Base-by-base conservation (phyloP, 2,888 invertebrate species). In the Corythucha ciliata region DNA sequence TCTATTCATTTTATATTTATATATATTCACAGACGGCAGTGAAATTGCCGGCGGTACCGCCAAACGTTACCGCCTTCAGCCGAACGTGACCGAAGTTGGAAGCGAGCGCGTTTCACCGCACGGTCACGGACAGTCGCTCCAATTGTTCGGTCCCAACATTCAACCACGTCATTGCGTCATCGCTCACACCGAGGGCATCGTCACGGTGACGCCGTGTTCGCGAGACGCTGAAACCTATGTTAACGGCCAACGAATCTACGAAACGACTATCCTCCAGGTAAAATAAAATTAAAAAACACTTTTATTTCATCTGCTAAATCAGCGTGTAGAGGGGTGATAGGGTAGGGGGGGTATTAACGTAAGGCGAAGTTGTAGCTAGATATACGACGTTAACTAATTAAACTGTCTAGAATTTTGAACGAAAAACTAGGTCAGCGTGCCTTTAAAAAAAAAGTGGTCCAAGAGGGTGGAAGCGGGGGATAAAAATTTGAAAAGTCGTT, bases 101-200 rank as follows among this genome's bases (percentile, higher is more conserved):
- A 66, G 90, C 76, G 74, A 96, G 77, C 72, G 88, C 79, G 64
- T 82, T 63, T 67, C 52, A 22, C 59, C 60, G 3, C 61, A 60
- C 21, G 67, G 68, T 12, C 70, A 69, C 60, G 67, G 69, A 18
- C 71, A 71, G 57, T 69, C 69, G 5, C 72, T 88, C 47, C 87
- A 85, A 66, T 74, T 88, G 54, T 85, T 84, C 66, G 93, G 92
- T 12, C 87, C 91, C 20, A 89, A 90, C 62, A 88, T 96, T 60
- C 89, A 89, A 72, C 82, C 94, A 10, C 78, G 92, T 48, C 97
- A 97, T 70, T 96, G 96, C 71, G 88, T 94, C 63, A 84, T 97
- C 61, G 88, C 93, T 48, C 80, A 81, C 65, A 80, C 89, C 52
- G 86, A 88, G 59, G 91, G 92, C 45, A 86, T 94, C 54, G 93